Conservation (phyloP, 2,113 vertebrate species). For the Motacilla tschutschensis region DNA sequence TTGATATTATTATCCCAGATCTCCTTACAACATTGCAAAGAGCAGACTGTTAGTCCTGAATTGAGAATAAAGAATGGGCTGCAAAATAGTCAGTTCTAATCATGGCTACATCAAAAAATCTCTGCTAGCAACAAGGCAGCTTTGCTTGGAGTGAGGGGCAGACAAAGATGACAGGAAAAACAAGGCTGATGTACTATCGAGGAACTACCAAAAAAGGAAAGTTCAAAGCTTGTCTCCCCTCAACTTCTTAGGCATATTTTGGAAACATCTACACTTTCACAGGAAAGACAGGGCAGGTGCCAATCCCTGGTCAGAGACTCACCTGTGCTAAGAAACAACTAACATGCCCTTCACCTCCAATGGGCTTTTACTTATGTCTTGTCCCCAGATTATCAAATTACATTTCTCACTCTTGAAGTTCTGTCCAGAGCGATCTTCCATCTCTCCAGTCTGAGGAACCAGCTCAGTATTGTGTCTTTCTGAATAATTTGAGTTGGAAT, state of each 20-base stretch:
- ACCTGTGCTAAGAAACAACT: neutral
- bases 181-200: neutral
- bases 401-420: neutral
- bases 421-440: neutral
- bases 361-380: neutral
- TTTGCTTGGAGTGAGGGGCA: neutral
- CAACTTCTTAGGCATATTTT: neutral
- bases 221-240: neutral
- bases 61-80: conserved; percentile 15
- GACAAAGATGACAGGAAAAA: neutral
- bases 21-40: conserved; percentile 55
- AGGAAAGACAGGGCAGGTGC: neutral
- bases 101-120: neutral
- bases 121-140: neutral
- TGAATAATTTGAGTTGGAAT: neutral
- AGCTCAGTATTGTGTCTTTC: neutral
- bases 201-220: neutral
- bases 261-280: neutral
- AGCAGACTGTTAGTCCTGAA: conserved; percentile 11
- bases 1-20: conserved; percentile 54
- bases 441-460: neutral
- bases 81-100: neutral
- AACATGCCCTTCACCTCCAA: neutral
- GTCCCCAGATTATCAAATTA: neutral
- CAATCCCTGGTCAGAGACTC: neutral